Evolutionary conservation across 2,888 invertebrate species (phyloP).

Genomic region (Xylophagus ater): DNA sequence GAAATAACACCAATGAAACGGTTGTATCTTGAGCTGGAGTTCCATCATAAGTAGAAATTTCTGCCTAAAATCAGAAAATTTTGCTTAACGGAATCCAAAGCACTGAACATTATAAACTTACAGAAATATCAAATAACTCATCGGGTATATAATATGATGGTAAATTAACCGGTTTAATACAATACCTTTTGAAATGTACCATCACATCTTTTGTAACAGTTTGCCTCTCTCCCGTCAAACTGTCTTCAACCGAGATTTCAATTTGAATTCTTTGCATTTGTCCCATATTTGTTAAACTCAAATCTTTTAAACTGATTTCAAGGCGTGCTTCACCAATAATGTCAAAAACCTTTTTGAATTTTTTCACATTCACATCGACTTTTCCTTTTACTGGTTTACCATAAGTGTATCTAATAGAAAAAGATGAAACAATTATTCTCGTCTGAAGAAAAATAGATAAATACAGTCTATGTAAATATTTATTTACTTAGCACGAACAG

Average conservation of each 20-base stretch:
- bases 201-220: conserved; percentile 64
- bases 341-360: conserved; percentile 57
- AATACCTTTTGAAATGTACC: conserved; percentile 65
- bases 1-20: conserved; percentile 47
- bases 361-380: conserved; percentile 66
- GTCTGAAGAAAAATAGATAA: too few relatives aligned
- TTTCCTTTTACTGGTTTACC: conserved; percentile 80
- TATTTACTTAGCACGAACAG: conserved; percentile 68
- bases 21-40: conserved; percentile 49
- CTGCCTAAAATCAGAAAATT: too few relatives aligned
- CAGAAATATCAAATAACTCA: conserved; percentile 70
- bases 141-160: conserved; percentile 84
- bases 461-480: too few relatives aligned
- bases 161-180: conserved; percentile 63
- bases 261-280: too few relatives aligned
- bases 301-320: conserved; percentile 67
- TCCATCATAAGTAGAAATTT: conserved; percentile 59
- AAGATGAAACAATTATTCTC: too few relatives aligned
- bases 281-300: too few relatives aligned
- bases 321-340: conserved; percentile 55
- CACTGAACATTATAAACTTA: too few relatives aligned
- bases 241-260: conserved; percentile 83
- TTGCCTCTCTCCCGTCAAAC: conserved; percentile 67
- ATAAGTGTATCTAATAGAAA: conserved; percentile 73
- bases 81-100: too few relatives aligned